Evolutionary conservation across 2,888 invertebrate species (phyloP), one percentile per base, ranked within the genome.

Genomic region (Nephrotoma flavescens): DNA sequence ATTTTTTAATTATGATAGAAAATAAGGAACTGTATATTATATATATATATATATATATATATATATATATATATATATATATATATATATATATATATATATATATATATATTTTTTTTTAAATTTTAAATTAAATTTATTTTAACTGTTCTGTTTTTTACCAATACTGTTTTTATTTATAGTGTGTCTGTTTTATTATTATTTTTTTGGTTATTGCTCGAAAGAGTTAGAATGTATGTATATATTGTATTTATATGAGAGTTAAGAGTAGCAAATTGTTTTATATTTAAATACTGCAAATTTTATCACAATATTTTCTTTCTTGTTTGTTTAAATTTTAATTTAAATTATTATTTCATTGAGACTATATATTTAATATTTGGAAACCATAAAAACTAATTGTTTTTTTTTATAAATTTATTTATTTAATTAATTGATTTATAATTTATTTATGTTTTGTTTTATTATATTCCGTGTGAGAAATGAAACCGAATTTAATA

Each of bases 401-500:
- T 57, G 4, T 44, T 44, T 44, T 44, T 44, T 44, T 71, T 71
- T 71, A 31, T 31, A 31, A 71, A 71, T 57, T 15, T 57, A 71
- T 57, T 15, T 57, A 57, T 57, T 31, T 31, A 15, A 52, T 52
- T 52, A 52, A 52, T 52, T 52, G 52, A 71, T 71, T 71, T 71
- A 71, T 52, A 52, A 52, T 52, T 52, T 9, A 52, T 52, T 52
- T 15, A 52, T 52, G 4, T 44, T 19, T 52, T 52, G 52, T 71
- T 71, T 71, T 31, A 19, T 9, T 71, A 71, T 71, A 71, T 71
- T 71, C 71, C 71, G 31, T 71, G 71, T 71, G 71, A 71, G 71
- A 84, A 84, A 84, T 84, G 84, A 84, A 84, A 84, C 84, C 84
- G 84, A 84, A 84, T 84, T 42, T n/a, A 15, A 12, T 84, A 15